A percentile compares a stretch with the other conserved stretches of the same genome.
Conservation (phyloP, 2,797 vertebrate species). For the Takifugu ocellatus region DNA sequence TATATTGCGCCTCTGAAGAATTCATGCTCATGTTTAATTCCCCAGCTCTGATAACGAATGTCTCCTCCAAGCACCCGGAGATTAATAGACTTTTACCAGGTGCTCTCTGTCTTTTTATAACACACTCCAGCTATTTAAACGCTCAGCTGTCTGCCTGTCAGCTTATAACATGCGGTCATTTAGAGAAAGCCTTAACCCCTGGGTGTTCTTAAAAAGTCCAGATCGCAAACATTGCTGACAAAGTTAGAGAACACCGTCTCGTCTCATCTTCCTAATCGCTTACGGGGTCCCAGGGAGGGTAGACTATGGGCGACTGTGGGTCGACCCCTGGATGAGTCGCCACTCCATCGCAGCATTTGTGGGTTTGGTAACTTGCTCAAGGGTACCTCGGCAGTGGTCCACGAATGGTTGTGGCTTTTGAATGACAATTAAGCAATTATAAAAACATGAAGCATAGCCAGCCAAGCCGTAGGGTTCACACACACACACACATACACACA, state of each 20-base stretch:
- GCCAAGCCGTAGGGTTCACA: too few relatives aligned
- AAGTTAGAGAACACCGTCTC: neutral
- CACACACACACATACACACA: too few relatives aligned
- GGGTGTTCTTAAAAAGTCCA: conserved; percentile 12
- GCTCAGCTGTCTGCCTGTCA: conserved; percentile 67
- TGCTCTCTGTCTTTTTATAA: conserved; percentile 77
- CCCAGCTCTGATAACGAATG: conserved; percentile 78
- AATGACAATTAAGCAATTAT: too few relatives aligned
- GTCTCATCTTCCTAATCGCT: too few relatives aligned
- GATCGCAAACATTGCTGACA: conserved; percentile 21
- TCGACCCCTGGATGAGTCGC: too few relatives aligned
- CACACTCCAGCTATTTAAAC: conserved; percentile 75
- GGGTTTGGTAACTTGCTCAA: too few relatives aligned
- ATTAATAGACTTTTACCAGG: conserved; percentile 79
- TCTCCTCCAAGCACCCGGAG: conserved; percentile 76
- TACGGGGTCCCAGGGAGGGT: too few relatives aligned
- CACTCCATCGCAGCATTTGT: too few relatives aligned
- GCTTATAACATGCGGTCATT: conserved; percentile 57
- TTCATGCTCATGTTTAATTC: conserved; percentile 86
- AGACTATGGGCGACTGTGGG: too few relatives aligned
- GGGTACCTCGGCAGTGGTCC: too few relatives aligned
- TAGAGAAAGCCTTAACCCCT: conserved; percentile 41
- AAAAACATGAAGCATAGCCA: too few relatives aligned
- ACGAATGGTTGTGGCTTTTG: too few relatives aligned
- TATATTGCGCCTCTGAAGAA: conserved; percentile 79